Evolutionary conservation across 2,888 invertebrate species (phyloP), one percentile per base, ranked within the genome.

Genomic region (Cheilosia soror): DNA sequence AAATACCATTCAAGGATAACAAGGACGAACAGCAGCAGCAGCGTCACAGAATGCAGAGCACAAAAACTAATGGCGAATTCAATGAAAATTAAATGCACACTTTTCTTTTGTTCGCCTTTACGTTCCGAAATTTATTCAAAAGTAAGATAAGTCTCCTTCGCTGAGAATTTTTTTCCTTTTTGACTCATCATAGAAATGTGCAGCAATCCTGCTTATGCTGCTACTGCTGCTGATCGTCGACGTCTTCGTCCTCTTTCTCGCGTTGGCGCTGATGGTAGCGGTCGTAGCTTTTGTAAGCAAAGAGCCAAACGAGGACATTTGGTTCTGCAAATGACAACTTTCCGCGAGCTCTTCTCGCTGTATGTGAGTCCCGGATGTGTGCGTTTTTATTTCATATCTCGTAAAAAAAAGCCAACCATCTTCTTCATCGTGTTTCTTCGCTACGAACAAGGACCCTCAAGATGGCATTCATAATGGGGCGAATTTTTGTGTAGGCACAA

Each of bases 71-170:
- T 62, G 62, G 58, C 71, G 77, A 85, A 72, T 85, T 85, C 85
- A 85, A 85, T 85, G 85, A 85, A 85, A 85, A 85, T 81, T 85
- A 85, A 85, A 85, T 85, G 85, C 85, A 81, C 85, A 85, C 80
- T 77, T 72, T 79, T 85, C 85, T 85, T 85, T 85, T 85, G 85
- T 85, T 85, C 81, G 85, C 81, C 69, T 77, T 81, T 85, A 85
- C 81, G 81, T 63, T 77, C 63, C 40, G 60, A 85, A 85, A 85
- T 85, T 85, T 85, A 85, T 85, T 85, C 85, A 85, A 85, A 85
- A 85, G 76, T 85, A 81, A 85, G 85, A 85, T 85, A 85, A 85
- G 85, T 80, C 72, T 72, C 57, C 31, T 27, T 31, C 40, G 29
- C 20, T 47, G 47, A 20, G 27, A 13, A 44, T 40, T 29, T 11